Base-by-base conservation (phyloP, 2,888 invertebrate species). In the Microctonus brassicae region DNA sequence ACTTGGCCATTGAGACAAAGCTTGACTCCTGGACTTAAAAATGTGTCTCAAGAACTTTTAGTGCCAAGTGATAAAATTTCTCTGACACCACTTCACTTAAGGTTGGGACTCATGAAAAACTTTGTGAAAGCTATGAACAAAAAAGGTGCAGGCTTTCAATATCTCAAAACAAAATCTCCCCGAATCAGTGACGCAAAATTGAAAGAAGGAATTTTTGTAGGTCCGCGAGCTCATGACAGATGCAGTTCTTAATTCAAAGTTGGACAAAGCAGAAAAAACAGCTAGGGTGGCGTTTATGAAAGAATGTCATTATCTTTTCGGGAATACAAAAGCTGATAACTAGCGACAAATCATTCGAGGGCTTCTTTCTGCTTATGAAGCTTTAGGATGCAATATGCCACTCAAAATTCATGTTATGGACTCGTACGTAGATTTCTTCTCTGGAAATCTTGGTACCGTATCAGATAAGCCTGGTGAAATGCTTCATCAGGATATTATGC, bases 401-500 rank as follows among this genome's bases (percentile, higher is more conserved):
- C 33, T 77, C 26, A 82, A 81, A 76, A 58, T 81, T 9, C 78
- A 81, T 71, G 77, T 80, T 73, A 68, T 83, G 60, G 76, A 80
- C 78, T 75, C 77, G 68, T 79, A 82, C 73, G 72, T 81, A 24
- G 78, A 81, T 60, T 64, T 73, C 61, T 79, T 76, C 63, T 74
- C 78, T 55, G 74, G 79, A 34, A 79, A 78, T 64, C 70, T 79
- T 70, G 78, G 78, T 47, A 75, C 75, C 10, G 73, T 76, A 34
- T 78, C 76, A 17, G 80, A 81, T 72, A 79, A 82, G 61, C 78
- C 80, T 76, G 80, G 79, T 39, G 80, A 83, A 75, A 75, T 78
- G 67, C 82, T 82, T 64, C 80, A 82, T 72, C 78, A 80, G 72
- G 78, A 82, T 64, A 73, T 81, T 24, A 72, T 73, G 74, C 55